phyloP scores from a whole-genome alignment of 2,113 vertebrate genomes.

The Bambusicola thoracicus region DNA sequence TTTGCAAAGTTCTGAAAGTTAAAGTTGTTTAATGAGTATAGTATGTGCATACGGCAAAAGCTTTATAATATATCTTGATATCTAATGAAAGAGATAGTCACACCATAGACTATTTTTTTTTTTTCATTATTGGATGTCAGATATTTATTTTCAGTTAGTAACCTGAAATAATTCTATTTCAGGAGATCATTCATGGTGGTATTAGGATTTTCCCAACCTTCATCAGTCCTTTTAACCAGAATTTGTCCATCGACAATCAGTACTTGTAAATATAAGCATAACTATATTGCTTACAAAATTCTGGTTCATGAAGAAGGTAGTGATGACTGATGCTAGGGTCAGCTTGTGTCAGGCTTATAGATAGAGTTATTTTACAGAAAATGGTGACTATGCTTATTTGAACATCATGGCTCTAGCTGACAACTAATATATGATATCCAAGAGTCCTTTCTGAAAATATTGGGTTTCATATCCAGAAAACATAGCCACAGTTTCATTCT shows the following conservation, averaged over 20 bases:
- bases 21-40: neutral
- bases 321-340: neutral
- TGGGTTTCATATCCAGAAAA: neutral
- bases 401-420: accelerated
- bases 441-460: neutral
- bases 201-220: neutral
- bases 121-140: neutral
- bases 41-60: neutral
- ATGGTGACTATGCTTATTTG: accelerated
- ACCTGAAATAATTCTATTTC: neutral
- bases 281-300: neutral
- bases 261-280: neutral
- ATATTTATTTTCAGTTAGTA: neutral
- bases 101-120: neutral
- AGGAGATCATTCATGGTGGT: neutral
- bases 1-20: neutral
- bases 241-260: neutral
- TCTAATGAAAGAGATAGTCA: neutral
- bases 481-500: neutral
- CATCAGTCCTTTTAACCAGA: accelerated
- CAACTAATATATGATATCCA: neutral
- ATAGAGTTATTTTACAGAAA: neutral
- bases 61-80: neutral
- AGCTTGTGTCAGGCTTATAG: neutral
- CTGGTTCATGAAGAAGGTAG: neutral